Percentiles rank a stretch among this genome's conserved stretches.
These are phyloP conservation scores for Candidula unifasciata DNA, from an alignment of 2,888 invertebrate species.

Conservation along the genomic window DNA sequence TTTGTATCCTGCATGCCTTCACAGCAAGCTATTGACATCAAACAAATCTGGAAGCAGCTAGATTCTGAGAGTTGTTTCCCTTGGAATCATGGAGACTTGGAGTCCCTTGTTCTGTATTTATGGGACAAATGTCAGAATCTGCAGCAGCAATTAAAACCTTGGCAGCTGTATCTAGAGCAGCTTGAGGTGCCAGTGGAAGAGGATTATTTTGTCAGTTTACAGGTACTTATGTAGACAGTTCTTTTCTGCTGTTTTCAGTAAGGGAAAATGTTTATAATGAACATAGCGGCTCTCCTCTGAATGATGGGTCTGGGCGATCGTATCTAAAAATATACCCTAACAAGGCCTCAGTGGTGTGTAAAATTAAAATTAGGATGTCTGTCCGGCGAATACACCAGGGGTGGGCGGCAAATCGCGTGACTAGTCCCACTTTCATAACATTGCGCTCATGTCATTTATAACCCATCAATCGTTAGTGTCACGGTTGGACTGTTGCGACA, in stretches of 20 bases:
- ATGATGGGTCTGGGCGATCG: too few species aligned
- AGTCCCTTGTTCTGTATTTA: constrained; percentile 64
- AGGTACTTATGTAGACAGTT: constrained; percentile 23
- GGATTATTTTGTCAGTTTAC: constrained; percentile 52
- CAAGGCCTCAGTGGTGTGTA: too few species aligned
- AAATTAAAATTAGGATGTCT: too few species aligned
- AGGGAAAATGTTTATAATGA: not conserved
- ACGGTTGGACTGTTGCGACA: too few species aligned
- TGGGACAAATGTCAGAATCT: constrained; percentile 68
- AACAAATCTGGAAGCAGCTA: constrained; percentile 68
- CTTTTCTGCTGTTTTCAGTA: not conserved
- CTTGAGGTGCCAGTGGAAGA: constrained; percentile 64
- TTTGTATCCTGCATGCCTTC: constrained; percentile 14
- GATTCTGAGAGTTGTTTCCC: constrained; percentile 66
- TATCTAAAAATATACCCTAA: too few species aligned
- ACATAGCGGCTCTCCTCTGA: too few species aligned
- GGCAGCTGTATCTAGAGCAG: constrained; percentile 66
- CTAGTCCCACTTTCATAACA: too few species aligned
- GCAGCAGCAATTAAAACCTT: constrained; percentile 62
- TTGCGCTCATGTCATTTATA: too few species aligned
- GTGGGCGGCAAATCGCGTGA: too few species aligned
- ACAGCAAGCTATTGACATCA: constrained; percentile 55
- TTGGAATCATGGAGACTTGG: constrained; percentile 60
- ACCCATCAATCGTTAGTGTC: too few species aligned
- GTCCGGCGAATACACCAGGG: too few species aligned